Evolutionary conservation across 2,797 vertebrate species (phyloP), one percentile per base, ranked within the genome.

Genomic region (Myotis findleyi): DNA sequence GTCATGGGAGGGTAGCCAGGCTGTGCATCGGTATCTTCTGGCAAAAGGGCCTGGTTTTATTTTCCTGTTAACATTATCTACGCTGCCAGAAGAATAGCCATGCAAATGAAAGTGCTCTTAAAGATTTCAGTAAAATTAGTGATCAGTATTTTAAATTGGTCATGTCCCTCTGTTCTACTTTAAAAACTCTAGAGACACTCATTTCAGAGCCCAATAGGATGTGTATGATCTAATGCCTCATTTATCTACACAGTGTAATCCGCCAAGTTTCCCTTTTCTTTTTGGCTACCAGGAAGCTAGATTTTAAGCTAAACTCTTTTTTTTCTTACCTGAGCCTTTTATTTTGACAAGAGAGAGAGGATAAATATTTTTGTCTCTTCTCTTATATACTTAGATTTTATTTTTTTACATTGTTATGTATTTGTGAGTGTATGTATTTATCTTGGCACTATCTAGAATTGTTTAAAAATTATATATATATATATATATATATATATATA

Each of bases 61-160:
- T 83, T 87, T 92, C 69, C 47, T 81, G 3, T 73, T 72, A 27
- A 44, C 7, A 47, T 93, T 36, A 76, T 9, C 83, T 72, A 76
- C 12, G 9, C 47, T 76, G 38, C 73, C 68, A 36, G 47, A 82
- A 51, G 53, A 73, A 71, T 14, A 92, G 44, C 36, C 36, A 49
- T 73, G 38, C 30, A 76, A 75, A 88, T 76, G 14, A 87, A 84
- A 36, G 21, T 16, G 71, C 3, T 92, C 16, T 18, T 41, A 53
- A 87, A 83, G 64, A 57, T 92, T 71, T 80, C 33, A 94, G 10
- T 62, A 85, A 88, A 87, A 73, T 64, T 81, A 83, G 18, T 44
- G 87, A 51, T 33, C 27, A 59, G 41, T 11, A 44, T 94, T 44
- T 79, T 90, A 87, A 72, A 41, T n/a, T 49, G 47, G 51, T 47